Percentiles rank a stretch among this genome's conserved stretches.
These are phyloP conservation scores for Bufo bufo DNA, from an alignment of 2,113 vertebrate genomes.

Conservation along the genomic window DNA sequence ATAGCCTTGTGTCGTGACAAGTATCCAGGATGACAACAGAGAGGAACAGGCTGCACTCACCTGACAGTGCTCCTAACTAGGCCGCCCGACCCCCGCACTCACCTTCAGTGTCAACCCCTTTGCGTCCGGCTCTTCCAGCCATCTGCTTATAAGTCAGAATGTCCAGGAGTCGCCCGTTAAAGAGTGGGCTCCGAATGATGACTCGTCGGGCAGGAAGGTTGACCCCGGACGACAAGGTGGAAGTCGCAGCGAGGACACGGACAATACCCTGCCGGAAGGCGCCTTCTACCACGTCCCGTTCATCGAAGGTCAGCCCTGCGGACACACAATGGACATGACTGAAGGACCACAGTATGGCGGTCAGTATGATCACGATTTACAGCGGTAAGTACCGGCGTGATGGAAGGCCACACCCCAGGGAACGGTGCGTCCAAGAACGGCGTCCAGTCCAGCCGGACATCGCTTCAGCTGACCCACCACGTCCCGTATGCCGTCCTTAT, in stretches of 20 bases:
- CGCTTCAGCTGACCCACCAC: slow-evolving; percentile 85
- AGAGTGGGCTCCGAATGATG: slow-evolving; percentile 89
- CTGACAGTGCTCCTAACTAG: too few relatives aligned
- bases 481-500: slow-evolving; percentile 78
- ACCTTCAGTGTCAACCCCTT: slow-evolving; percentile 91
- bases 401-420: slow-evolving; percentile 95
- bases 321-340: not conserved
- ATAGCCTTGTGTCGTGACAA: too few relatives aligned
- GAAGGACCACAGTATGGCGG: not conserved
- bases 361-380: not conserved
- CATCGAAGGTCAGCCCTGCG: slow-evolving; percentile 93
- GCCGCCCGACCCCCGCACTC: slow-evolving; percentile 42
- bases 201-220: slow-evolving; percentile 95
- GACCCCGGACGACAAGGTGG: slow-evolving; percentile 94
- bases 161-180: slow-evolving; percentile 85
- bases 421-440: slow-evolving; percentile 84
- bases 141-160: slow-evolving; percentile 95
- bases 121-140: slow-evolving; percentile 93
- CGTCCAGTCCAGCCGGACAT: slow-evolving; percentile 85
- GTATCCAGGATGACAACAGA: too few relatives aligned
- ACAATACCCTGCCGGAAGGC: slow-evolving; percentile 88
- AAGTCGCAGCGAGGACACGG: slow-evolving; percentile 87
- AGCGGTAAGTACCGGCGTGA: slow-evolving; percentile 85
- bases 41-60: too few relatives aligned
- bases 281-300: slow-evolving; percentile 90